Base-by-base conservation (phyloP, 1,140 invertebrate species). In the Drosophila parvula region DNA sequence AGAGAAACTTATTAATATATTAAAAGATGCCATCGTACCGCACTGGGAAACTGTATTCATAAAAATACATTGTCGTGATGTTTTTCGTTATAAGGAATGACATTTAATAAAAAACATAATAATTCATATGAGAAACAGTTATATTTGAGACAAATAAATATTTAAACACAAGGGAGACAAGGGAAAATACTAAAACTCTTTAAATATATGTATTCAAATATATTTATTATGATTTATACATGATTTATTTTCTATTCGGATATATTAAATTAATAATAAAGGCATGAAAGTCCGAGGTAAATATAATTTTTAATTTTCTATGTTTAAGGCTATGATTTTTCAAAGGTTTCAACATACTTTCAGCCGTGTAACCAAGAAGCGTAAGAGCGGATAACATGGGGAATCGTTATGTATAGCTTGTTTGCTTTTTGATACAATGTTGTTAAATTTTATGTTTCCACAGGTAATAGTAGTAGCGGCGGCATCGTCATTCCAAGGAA, bases 381-480 rank as follows among this genome's bases (percentile, higher is more conserved):
- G 27, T 44, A 41, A 48, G 30, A 22, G 38, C 32, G 75, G 51
- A 68, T 81, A 77, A 64, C 58, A 67, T 47, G 58, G 82, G 81
- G 82, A 86, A 85, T 88, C 75, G 78, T 88, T 79, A 88, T 88
- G 82, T 76, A 88, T 77, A 67, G 82, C 75, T 74, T 76, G 62
- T 75, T 58, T 70, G 60, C 63, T 70, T 56, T 68, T 16, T 59
- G 73, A 51, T 28, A 77, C 74, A 77, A 77, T 77, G 75, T 78
- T 79, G 69, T 89, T 88, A 83, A 83, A 86, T 86, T 86, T 88
- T 70, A 88, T 86, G 83, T 63, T 86, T 67, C 79, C 80, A 88
- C 83, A 88, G 83, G 84, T 88, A 77, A 78, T 73, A 68, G 56
- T 58, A 40, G 67, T 50, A 55, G 58, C 16, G 30, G 11, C 32